phyloP scores from a whole-genome alignment of 2,888 invertebrate species.

The Exocentrus adspersus region DNA sequence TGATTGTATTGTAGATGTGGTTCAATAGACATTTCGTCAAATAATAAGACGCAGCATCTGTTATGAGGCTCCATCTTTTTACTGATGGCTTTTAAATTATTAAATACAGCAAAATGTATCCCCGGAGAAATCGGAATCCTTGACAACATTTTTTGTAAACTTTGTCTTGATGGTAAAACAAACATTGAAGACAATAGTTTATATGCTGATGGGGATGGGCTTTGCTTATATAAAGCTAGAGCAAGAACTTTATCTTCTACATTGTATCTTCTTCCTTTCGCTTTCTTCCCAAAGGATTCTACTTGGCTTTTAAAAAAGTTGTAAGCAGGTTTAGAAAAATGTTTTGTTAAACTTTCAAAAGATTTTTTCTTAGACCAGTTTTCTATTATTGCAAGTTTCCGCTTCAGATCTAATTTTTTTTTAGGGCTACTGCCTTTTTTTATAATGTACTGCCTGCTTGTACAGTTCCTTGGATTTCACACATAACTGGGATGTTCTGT shows the following conservation, averaged over 20 bases:
- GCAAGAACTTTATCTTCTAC: constrained; percentile 37
- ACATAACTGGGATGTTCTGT: neutral
- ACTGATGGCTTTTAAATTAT: neutral
- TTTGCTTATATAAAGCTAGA: constrained; percentile 35
- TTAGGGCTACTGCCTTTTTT: neutral
- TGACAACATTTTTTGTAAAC: constrained; percentile 30
- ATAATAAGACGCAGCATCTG: neutral
- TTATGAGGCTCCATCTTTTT: neutral
- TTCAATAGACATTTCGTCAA: constrained; percentile 3
- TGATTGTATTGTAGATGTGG: neutral
- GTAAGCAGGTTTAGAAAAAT: neutral
- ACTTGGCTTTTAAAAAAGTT: neutral
- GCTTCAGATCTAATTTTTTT: neutral
- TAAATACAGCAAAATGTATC: neutral
- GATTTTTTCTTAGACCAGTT: neutral
- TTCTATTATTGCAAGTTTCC: neutral
- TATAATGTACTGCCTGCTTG: neutral
- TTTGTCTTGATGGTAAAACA: constrained; percentile 32
- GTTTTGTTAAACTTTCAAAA: neutral
- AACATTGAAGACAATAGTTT: constrained; percentile 34
- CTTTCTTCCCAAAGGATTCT: constrained; percentile 18
- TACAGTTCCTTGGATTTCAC: neutral
- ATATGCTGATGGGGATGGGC: constrained; percentile 29
- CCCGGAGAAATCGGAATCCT: too few relatives aligned
- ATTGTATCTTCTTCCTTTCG: constrained; percentile 26